Conservation (phyloP, 2,113 vertebrate species). For the Lasiurus cinereus region DNA sequence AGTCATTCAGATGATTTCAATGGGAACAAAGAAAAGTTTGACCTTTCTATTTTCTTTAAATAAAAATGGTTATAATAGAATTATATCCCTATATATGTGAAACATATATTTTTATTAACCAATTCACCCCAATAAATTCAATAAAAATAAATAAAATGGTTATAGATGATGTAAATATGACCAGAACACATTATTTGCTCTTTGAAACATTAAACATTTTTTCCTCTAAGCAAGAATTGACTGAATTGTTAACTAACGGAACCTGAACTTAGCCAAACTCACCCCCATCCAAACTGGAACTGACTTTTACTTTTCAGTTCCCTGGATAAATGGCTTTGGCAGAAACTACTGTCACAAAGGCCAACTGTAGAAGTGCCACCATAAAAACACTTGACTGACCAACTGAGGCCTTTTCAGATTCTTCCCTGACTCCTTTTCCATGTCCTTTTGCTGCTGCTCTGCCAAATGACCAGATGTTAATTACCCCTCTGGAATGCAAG, state of each 20-base stretch:
- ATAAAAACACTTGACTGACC: constrained; percentile 19
- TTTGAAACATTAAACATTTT: constrained; percentile 75
- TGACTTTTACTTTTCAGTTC: constrained; percentile 66
- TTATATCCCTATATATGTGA: not conserved
- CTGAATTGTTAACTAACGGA: constrained; percentile 66
- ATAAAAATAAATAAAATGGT: not conserved
- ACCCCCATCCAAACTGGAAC: constrained; percentile 63
- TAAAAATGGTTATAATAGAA: not conserved
- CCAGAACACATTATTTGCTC: constrained; percentile 56
- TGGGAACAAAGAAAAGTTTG: not conserved
- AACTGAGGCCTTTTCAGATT: not conserved
- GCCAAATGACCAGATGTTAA: constrained; percentile 7
- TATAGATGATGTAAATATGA: not conserved
- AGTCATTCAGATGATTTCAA: constrained; percentile 20
- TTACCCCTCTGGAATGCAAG: not conserved
- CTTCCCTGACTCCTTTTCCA: constrained; percentile 30
- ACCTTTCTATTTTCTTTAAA: constrained; percentile 55
- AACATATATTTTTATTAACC: not conserved
- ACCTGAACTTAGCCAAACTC: constrained; percentile 56
- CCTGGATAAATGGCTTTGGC: constrained; percentile 71
- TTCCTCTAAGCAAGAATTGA: constrained; percentile 56
- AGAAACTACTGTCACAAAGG: constrained; percentile 58
- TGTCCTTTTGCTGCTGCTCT: not conserved
- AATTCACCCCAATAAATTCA: not conserved
- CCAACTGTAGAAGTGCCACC: constrained; percentile 70